These are phyloP conservation scores for Esperia sulphurella DNA, from an alignment of 2,888 invertebrate genomes.

Conservation along the genomic window DNA sequence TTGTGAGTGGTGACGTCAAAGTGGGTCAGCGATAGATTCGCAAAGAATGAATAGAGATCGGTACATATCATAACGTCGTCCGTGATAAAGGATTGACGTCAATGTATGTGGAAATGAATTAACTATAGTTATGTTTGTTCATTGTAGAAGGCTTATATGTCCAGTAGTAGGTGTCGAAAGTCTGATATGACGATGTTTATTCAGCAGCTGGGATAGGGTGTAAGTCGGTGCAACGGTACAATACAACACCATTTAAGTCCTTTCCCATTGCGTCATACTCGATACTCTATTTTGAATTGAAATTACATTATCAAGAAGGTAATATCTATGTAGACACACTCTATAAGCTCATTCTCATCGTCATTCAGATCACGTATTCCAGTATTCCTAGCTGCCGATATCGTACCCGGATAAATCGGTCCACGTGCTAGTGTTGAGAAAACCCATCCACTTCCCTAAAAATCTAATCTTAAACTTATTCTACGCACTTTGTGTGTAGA, in stretches of 20 bases:
- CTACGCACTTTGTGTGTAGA: not conserved
- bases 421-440: slow-evolving; percentile 33
- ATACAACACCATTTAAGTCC: too few species aligned
- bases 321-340: slow-evolving; percentile 47
- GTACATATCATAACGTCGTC: not conserved
- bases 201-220: too few species aligned
- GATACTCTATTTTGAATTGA: not conserved
- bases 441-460: slow-evolving; percentile 23
- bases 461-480: slow-evolving; percentile 18
- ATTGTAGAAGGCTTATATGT: too few species aligned
- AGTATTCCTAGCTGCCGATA: slow-evolving; percentile 37
- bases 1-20: not conserved
- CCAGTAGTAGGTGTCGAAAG: too few species aligned
- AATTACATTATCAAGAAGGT: slow-evolving; percentile 32
- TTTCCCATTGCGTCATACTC: too few species aligned
- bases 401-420: slow-evolving; percentile 39
- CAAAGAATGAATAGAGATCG: not conserved
- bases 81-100: not conserved
- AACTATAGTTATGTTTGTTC: not conserved
- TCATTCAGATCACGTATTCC: slow-evolving; percentile 50
- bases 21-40: not conserved
- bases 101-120: not conserved
- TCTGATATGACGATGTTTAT: too few species aligned
- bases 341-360: slow-evolving; percentile 27
- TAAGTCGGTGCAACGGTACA: too few species aligned